phyloP scores from a whole-genome alignment of 2,797 vertebrate species.

The Geranospiza caerulescens region DNA sequence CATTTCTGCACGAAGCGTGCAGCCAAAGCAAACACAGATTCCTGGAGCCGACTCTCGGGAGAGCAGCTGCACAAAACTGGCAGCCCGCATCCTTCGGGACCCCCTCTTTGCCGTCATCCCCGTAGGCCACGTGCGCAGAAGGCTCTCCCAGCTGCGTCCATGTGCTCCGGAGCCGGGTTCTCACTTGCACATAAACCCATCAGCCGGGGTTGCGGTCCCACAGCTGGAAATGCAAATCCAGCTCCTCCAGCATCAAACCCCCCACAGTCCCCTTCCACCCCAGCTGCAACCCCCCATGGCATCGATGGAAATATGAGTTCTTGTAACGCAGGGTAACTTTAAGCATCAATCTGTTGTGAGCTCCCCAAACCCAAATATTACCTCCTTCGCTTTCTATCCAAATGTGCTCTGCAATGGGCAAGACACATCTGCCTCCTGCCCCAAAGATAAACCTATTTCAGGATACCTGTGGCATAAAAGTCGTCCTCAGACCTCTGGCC shows the following conservation, averaged over 20 bases:
- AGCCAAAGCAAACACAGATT: slow-evolving; percentile 68
- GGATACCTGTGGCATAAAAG: background rate
- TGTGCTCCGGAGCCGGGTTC: background rate
- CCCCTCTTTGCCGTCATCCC: background rate
- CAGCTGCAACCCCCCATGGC: background rate
- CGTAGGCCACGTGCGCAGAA: background rate
- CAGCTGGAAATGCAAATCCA: background rate
- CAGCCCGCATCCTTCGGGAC: background rate
- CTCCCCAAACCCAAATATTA: background rate
- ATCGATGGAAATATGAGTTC: accelerated
- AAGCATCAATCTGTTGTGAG: background rate
- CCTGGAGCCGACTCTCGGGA: background rate
- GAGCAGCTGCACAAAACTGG: slow-evolving; percentile 53
- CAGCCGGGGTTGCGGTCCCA: background rate
- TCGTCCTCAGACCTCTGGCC: background rate
- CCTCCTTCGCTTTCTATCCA: background rate
- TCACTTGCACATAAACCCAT: background rate
- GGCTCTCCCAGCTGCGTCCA: background rate
- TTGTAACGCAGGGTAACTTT: background rate
- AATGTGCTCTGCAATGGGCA: background rate
- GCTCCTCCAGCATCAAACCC: background rate
- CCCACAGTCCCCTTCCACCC: background rate
- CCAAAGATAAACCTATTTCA: background rate
- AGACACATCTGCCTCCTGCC: background rate
- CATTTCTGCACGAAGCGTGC: background rate